These are phyloP conservation scores for Asteroscopus sphinx DNA, from an alignment of 2,888 invertebrate genomes.

Conservation along the genomic window DNA sequence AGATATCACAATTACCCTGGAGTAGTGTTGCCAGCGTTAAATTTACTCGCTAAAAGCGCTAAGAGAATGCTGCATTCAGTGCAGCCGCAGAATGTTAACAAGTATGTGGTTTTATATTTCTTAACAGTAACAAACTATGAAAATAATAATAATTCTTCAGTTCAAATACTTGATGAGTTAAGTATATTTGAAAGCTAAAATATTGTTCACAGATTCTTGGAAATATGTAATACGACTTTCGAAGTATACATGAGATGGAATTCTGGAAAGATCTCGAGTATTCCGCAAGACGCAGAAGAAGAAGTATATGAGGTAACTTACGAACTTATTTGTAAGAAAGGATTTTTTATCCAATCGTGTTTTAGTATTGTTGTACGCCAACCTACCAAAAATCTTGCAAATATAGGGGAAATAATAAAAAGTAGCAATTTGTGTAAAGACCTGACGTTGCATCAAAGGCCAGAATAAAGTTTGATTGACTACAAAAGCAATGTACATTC, in stretches of 20 bases:
- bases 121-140: too few species aligned
- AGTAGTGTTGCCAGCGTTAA: slow-evolving; percentile 92
- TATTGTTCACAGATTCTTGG: slow-evolving; percentile 86
- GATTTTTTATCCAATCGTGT: too few species aligned
- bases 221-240: slow-evolving; percentile 92
- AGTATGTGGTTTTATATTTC: slow-evolving; percentile 65
- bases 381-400: too few species aligned
- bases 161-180: too few species aligned
- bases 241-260: slow-evolving; percentile 93
- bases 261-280: slow-evolving; percentile 90
- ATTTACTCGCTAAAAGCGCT: slow-evolving; percentile 92
- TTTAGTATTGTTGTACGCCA: too few species aligned
- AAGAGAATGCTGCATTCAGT: slow-evolving; percentile 92
- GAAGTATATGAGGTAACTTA: slow-evolving; percentile 83
- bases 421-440: too few species aligned
- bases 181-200: neutral
- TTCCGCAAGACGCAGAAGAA: slow-evolving; percentile 93
- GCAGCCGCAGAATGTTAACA: slow-evolving; percentile 89
- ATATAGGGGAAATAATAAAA: too few species aligned
- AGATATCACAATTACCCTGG: slow-evolving; percentile 94
- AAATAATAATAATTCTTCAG: too few species aligned
- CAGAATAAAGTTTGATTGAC: too few species aligned
- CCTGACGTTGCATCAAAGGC: too few species aligned
- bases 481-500: too few species aligned
- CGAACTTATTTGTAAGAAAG: neutral